Base-by-base conservation (phyloP, 1,140 invertebrate species). In the Heliothis subflexa region DNA sequence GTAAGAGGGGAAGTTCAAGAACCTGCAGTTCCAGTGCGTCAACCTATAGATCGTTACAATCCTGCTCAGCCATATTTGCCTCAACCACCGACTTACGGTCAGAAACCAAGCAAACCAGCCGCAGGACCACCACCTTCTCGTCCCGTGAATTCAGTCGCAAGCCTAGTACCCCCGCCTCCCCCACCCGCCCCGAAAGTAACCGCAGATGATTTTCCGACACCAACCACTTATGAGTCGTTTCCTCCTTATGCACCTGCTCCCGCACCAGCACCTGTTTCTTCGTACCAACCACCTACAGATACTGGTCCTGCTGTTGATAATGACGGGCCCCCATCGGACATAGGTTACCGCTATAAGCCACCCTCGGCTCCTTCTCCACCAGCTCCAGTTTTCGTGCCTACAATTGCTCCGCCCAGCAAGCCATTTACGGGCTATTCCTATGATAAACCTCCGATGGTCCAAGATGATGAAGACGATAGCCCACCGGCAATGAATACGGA, bases 61-160 rank as follows among this genome's bases (percentile, higher is more conserved):
- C 93, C 94, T n/a, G 93, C 94, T 16, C 90, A 94, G 62, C 91
- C 94, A 5, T 95, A 95, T 81, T 87, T 95, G 79, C 94, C 93
- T 4, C 90, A 89, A 52, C 74, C 81, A 57, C 74, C 83, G 40
- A 75, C 74, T 40, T 89, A 89, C 70, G 85, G 87, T 50, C 81
- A 50, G 70, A 90, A 90, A 55, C 87, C 91, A 33, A 90, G 92
- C 80, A 89, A 91, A 78, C 85, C 89, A n/a, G 85, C 33, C 1
- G 62, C 83, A 59, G 33, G 52, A 57, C 81, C 85, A n/a, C 83
- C 86, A 13, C 86, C 61, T 3, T 59, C 86, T 11, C 85, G 66
- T 14, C 57, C 74, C n/a, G 40, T 57, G 14, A 83, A 83, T 57
- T 61, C 85, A 11, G 83, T 86, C 3, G 82, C 87, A 14, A 88